Percentiles rank a stretch among this genome's conserved stretches.
Conservation (phyloP, 2,888 invertebrate species). For the Drosophila neonasuta region DNA sequence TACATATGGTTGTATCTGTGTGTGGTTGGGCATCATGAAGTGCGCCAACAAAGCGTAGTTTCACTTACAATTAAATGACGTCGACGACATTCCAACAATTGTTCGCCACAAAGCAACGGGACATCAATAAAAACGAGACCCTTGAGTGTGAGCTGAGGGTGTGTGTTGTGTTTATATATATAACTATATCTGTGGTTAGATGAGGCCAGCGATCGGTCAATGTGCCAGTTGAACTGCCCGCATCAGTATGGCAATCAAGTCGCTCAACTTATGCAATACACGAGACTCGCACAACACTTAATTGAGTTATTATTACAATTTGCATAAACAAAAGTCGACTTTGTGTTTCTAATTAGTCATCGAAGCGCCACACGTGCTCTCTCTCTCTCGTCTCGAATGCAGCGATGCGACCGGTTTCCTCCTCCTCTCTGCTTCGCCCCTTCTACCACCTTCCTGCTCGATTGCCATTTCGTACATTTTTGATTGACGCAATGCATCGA, state of each 20-base stretch:
- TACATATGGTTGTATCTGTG: slow-evolving; percentile 2
- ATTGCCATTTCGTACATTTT: slow-evolving; percentile 58
- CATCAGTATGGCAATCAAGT: slow-evolving; percentile 64
- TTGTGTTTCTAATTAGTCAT: slow-evolving; percentile 63
- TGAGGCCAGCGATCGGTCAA: slow-evolving; percentile 69
- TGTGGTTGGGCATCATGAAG: slow-evolving; percentile 26
- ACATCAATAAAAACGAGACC: slow-evolving; percentile 74
- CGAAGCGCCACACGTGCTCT: slow-evolving; percentile 57
- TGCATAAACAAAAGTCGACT: slow-evolving; percentile 63
- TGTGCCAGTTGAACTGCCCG: slow-evolving; percentile 73
- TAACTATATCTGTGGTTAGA: slow-evolving; percentile 40
- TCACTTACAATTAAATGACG: slow-evolving; percentile 78
- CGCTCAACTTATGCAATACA: slow-evolving; percentile 53
- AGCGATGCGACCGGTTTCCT: not conserved
- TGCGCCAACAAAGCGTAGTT: slow-evolving; percentile 69
- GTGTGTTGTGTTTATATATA: slow-evolving; percentile 5
- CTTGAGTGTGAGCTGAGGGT: slow-evolving; percentile 40
- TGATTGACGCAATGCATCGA: slow-evolving; percentile 69
- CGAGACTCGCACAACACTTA: slow-evolving; percentile 50
- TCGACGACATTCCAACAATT: slow-evolving; percentile 74
- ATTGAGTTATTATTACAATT: slow-evolving; percentile 75
- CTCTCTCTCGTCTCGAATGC: not conserved
- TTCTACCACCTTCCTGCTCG: not conserved
- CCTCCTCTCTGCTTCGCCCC: not conserved
- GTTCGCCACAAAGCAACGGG: slow-evolving; percentile 72